Percentiles rank a stretch among this genome's conserved stretches.
These are phyloP conservation scores for Pseudopleuronectes americanus DNA, from an alignment of 2,797 vertebrate species.

Conservation along the genomic window DNA sequence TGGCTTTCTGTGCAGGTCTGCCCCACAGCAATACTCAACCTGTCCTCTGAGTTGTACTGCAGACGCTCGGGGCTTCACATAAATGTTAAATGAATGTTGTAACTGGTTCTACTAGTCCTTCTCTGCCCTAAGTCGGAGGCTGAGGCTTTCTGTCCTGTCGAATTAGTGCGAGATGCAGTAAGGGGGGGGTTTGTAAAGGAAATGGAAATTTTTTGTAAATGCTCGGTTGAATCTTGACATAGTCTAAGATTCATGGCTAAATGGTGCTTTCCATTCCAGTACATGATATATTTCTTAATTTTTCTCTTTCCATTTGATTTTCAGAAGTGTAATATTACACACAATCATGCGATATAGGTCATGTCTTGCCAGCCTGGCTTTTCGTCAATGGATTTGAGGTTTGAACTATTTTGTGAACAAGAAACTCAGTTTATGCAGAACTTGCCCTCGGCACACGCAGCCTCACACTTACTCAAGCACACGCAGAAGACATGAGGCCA, in stretches of 20 bases:
- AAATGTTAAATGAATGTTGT: conserved; percentile 65
- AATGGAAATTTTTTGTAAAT: conserved; percentile 54
- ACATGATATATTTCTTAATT: conserved; percentile 58
- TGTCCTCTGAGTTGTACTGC: conserved; percentile 42
- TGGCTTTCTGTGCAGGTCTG: conserved; percentile 52
- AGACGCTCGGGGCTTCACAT: conserved; percentile 32
- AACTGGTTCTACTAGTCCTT: conserved; percentile 46
- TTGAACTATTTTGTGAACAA: conserved; percentile 50
- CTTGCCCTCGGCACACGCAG: conserved; percentile 20
- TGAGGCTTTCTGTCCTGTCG: conserved; percentile 26
- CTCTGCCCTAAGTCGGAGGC: conserved; percentile 20
- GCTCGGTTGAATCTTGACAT: conserved; percentile 48
- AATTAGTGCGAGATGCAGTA: conserved; percentile 56
- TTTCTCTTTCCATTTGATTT: conserved; percentile 51
- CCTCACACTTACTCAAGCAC: conserved; percentile 59
- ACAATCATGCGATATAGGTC: conserved; percentile 29
- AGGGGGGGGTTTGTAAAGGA: conserved; percentile 34
- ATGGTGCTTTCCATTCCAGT: conserved; percentile 81
- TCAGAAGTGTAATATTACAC: conserved; percentile 47
- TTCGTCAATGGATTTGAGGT: conserved; percentile 43
- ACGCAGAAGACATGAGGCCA: conserved; percentile 45
- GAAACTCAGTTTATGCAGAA: conserved; percentile 48
- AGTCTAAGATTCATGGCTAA: conserved; percentile 61
- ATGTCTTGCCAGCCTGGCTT: conserved; percentile 47
- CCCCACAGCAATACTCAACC: conserved; percentile 69